Evolutionary conservation across 2,888 invertebrate genomes (phyloP).

Genomic region (Drymonia ruficornis): DNA sequence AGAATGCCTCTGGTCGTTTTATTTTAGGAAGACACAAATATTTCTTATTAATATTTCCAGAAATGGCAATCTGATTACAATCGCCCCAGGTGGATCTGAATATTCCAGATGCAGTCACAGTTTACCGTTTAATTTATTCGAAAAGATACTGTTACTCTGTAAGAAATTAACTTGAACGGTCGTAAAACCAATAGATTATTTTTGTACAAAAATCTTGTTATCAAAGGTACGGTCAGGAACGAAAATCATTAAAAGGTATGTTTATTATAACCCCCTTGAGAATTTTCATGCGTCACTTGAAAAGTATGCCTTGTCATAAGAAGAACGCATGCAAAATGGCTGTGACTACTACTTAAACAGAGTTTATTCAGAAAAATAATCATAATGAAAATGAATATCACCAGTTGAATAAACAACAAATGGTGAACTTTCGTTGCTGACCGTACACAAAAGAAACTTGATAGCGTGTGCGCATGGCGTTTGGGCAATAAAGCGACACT

Average conservation of each 20-base stretch:
- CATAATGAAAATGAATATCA: too few relatives aligned
- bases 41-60: conserved; percentile 1
- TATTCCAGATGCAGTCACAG: background rate
- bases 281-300: too few relatives aligned
- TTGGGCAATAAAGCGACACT: conserved; percentile 45
- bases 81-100: conserved; percentile 1
- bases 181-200: conserved; percentile 30
- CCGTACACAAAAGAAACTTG: conserved; percentile 30
- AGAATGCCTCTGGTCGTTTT: too few relatives aligned
- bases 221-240: background rate
- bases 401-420: too few relatives aligned
- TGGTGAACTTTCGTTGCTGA: conserved; percentile 1
- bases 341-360: too few relatives aligned
- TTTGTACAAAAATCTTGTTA: conserved; percentile 6
- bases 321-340: too few relatives aligned
- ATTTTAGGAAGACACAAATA: too few relatives aligned
- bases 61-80: conserved; percentile 9
- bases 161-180: conserved; percentile 3
- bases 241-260: background rate
- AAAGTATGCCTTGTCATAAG: too few relatives aligned
- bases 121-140: conserved; percentile 1
- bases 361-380: too few relatives aligned
- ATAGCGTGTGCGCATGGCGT: conserved; percentile 24
- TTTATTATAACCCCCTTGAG: too few relatives aligned
- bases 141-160: background rate